Evolutionary conservation across 2,113 vertebrate species (phyloP).

Genomic region (Brienomyrus brachyistius): DNA sequence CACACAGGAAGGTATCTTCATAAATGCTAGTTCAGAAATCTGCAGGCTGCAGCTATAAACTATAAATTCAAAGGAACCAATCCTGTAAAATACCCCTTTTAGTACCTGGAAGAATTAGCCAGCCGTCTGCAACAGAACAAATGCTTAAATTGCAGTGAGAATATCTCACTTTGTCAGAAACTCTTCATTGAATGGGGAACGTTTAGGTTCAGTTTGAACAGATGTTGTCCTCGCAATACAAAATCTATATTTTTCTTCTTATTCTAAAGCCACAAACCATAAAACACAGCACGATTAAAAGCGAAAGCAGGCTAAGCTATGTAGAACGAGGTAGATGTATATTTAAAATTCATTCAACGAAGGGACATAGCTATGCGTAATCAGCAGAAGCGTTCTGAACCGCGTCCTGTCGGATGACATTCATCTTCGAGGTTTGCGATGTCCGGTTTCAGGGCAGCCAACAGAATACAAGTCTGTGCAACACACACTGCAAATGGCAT

Average conservation of each 20-base stretch:
- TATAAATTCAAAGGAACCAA: not conserved
- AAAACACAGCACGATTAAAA: not conserved
- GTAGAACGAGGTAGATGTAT: not conserved
- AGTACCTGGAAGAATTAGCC: not conserved
- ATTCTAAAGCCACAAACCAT: not conserved
- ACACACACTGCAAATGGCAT: not conserved
- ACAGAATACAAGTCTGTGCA: not conserved
- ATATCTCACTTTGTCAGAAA: not conserved
- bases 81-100: not conserved
- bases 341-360: not conserved
- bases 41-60: not conserved
- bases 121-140: not conserved
- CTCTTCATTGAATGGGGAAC: not conserved
- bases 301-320: not conserved
- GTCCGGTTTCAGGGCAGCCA: not conserved
- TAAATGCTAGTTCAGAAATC: not conserved
- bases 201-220: not conserved
- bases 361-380: not conserved
- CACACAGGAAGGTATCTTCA: not conserved
- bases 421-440: not conserved
- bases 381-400: not conserved
- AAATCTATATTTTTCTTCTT: not conserved
- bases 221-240: not conserved
- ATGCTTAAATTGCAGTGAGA: not conserved
- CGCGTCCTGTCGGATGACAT: not conserved